Evolutionary conservation across 2,113 vertebrate genomes (phyloP), one percentile per base, ranked within the genome.

Genomic region (Bubo blakistoni): DNA sequence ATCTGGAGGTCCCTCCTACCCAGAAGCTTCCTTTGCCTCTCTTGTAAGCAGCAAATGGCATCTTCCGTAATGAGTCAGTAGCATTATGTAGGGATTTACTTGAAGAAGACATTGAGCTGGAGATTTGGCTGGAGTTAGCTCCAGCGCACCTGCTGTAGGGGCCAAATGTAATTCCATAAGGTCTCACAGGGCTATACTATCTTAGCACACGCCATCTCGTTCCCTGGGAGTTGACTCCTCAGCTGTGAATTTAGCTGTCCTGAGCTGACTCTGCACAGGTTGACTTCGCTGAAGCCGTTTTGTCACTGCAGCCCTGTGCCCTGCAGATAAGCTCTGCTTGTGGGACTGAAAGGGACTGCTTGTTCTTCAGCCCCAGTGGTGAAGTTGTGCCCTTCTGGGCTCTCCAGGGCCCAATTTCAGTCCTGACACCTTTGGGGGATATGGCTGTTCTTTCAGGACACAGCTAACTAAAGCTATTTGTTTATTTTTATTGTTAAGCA

Each of bases 201-300:
- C 30, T 63, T 32, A n/a, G 63, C 69, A 66, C 29, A 29, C 22
- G 38, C 54, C 52, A 34, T 83, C 38, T 59, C 4, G 2, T 6
- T 20, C n/a, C 32, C 57, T 76, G 46, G 51, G 69, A 69, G 49
- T 27, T 3, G 6, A 24, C 58, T 19, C 36, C 8, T 17, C n/a
- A 38, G 42, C 74, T 58, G 29, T 11, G 62, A 27, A 47, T 38
- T 83, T 29, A 46, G 62, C 90, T 63, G 5, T 80, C 74, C 76
- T 86, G 76, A 59, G 52, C 71, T 71, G 86, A 18, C 49, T 36
- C 13, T 29, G 78, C 22, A 29, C 47, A 55, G 57, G 20, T 2
- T 76, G 72, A 11, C 24, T 76, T 30, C 0, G 4, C 81, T 80
- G 62, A 13, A 89, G 46, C 15, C 0, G 0, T 29, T 44, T 40